Evolutionary conservation across 2,797 vertebrate genomes (phyloP), one percentile per base, ranked within the genome.

Genomic region (Alca torda): DNA sequence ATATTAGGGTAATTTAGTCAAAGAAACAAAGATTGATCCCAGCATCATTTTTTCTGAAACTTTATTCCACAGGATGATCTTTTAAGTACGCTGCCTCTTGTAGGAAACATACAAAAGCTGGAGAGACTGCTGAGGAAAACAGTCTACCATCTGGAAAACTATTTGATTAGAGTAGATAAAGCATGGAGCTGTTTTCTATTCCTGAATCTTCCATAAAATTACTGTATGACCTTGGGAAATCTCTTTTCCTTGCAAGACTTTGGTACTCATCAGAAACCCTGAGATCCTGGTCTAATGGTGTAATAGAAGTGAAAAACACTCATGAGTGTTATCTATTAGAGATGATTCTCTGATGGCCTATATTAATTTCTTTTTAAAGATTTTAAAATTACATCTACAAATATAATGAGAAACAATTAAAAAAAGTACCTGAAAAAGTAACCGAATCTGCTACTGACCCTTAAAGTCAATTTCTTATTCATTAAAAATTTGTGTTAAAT

Each of bases 361-460:
- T 70, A 95, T 75, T 96, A 87, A 96, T 90, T 81, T 91, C 4
- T 89, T 93, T 90, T 63, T 18, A 80, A 93, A 97, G 56, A 50
- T 65, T 91, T 86, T 65, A 48, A 95, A 93, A 95, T 95, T 90
- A 79, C 59, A 90, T 94, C 95, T 96, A 94, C 91, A 96, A 97
- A 96, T 94, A 94, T 72, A 92, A 92, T 83, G 64, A 87, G 92
- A 96, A 97, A 96, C 56, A 91, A 85, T 88, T 90, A 8, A 28
- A 81, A 80, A 80, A 95, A 87, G 48, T 87, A 96, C 56, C 87
- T 57, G 83, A 87, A 90, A 94, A 93, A 93, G 59, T 46, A 96
- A 91, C 73, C 7, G 0, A 88, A 84, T 87, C 81, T 94, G 86
- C 85, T 96, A 74, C 57, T 88, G 91, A 90, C 87, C 81, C 87